These are phyloP conservation scores for Thecocarcelia acutangulata DNA, from an alignment of 2,888 invertebrate species.

Conservation along the genomic window DNA sequence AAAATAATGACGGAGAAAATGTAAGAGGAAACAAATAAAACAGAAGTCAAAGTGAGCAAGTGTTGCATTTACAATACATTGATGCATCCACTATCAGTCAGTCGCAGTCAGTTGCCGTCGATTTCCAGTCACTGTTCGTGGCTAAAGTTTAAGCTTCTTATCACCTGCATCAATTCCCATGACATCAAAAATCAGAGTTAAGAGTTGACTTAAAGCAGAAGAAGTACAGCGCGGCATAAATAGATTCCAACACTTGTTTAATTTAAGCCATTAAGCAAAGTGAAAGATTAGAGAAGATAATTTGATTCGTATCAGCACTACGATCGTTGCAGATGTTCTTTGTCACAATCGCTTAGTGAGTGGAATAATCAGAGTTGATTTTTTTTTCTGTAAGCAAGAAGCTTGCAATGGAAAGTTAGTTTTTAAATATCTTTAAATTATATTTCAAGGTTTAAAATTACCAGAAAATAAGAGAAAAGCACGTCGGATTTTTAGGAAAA, in stretches of 20 bases:
- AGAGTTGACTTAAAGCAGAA: slow-evolving; percentile 42
- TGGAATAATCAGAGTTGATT: not conserved
- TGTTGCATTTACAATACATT: slow-evolving; percentile 57
- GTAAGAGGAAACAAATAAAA: slow-evolving; percentile 57
- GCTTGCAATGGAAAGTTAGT: slow-evolving; percentile 67
- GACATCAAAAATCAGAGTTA: slow-evolving; percentile 67
- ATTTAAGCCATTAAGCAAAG: slow-evolving; percentile 54
- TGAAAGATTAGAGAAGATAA: slow-evolving; percentile 61
- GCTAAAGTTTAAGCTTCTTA: slow-evolving; percentile 60
- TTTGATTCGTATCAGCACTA: slow-evolving; percentile 53
- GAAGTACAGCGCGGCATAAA: slow-evolving; percentile 43
- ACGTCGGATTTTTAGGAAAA: too few relatives aligned
- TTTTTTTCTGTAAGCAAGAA: slow-evolving; percentile 60
- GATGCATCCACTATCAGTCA: slow-evolving; percentile 38
- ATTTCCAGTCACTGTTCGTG: slow-evolving; percentile 31
- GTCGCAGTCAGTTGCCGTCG: slow-evolving; percentile 20
- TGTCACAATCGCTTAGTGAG: slow-evolving; percentile 24
- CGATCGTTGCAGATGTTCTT: slow-evolving; percentile 33
- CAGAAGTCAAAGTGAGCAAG: slow-evolving; percentile 69
- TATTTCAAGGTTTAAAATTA: slow-evolving; percentile 47
- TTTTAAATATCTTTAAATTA: too few relatives aligned
- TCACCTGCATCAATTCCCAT: slow-evolving; percentile 71
- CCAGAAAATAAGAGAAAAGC: too few relatives aligned
- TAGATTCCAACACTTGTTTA: slow-evolving; percentile 54
- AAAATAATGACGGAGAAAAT: slow-evolving; percentile 27